Conservation (phyloP, 2,797 vertebrate species). For the Etheostoma nigrum region DNA sequence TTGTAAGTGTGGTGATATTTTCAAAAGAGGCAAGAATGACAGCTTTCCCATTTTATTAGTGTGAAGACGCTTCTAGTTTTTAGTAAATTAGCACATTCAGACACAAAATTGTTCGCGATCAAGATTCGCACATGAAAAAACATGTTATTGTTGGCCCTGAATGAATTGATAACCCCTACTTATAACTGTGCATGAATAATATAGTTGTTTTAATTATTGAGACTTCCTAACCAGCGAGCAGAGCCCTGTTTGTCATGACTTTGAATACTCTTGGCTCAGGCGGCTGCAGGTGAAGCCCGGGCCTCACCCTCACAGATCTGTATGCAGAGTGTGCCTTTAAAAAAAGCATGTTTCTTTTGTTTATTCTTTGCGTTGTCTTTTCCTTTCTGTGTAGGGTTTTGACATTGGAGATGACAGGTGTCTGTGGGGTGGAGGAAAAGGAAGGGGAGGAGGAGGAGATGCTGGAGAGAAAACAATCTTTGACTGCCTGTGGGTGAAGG, state of each 20-base stretch:
- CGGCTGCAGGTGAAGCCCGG: conserved; percentile 67
- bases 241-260: conserved; percentile 34
- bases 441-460: conserved; percentile 53
- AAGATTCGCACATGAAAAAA: not conserved
- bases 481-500: conserved; percentile 85
- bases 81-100: not conserved
- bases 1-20: not conserved
- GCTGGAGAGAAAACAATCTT: conserved; percentile 83
- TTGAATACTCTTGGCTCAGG: conserved; percentile 44
- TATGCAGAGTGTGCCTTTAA: conserved; percentile 80
- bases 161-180: not conserved
- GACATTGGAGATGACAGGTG: conserved; percentile 86
- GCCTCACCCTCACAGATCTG: conserved; percentile 71
- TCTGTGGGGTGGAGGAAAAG: conserved; percentile 77
- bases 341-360: conserved; percentile 82
- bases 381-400: conserved; percentile 78
- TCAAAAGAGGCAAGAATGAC: not conserved
- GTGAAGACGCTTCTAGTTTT: not conserved
- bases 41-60: not conserved
- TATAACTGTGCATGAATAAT: not conserved
- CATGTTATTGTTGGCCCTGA: not conserved
- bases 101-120: not conserved
- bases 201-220: not conserved
- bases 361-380: conserved; percentile 84
- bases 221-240: conserved; percentile 10